Base-by-base conservation (phyloP, 2,888 invertebrate genomes). In the Pachydiplax longipennis region DNA sequence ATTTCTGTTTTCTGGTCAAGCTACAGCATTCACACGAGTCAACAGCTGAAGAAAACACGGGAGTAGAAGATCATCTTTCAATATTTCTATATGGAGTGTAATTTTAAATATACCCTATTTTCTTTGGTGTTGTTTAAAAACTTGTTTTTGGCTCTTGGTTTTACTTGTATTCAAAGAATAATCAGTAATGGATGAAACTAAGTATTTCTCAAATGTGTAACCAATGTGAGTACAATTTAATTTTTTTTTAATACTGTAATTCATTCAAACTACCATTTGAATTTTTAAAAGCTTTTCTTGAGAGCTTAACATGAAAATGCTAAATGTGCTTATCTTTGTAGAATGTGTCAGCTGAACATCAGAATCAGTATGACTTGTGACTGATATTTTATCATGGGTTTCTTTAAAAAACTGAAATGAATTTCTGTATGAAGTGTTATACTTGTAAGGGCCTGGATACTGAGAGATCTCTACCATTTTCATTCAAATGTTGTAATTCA, bases 141-240 rank as follows among this genome's bases (percentile, higher is more conserved):
- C 22, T 61, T n/a, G 82, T 87, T n/a, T 61, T 61, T 87, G 87
- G 87, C 87, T 87, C 87, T 87, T 87, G 87, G 58, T 87, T 87
- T 87, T 87, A 87, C 87, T 87, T 25, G n/a, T 73, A 73, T 31
- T 73, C 15, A 18, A 31, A 73, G 73, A 22, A 25, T 73, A 73
- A 31, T 31, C 73, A 4, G 73, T 73, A 18, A 73, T 53, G 73
- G 4, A 25, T 73, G 25, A 73, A 13, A 13, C 4, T n/a, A 65
- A 25, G 13, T 6, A 65, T 13, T 65, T 65, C 1, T 65, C n/a
- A n/a, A 25, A 10, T 25, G 31, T 25, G 73, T 73, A 73, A 73
- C 3, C 73, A 73, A 65, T 44, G 44, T 44, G 44, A 44, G 31
- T 73, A 31, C 31, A n/a, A 73, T n/a, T n/a, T n/a, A n/a, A 65